These are phyloP conservation scores for Argya squamiceps DNA, from an alignment of 2,797 vertebrate genomes.

Conservation along the genomic window DNA sequence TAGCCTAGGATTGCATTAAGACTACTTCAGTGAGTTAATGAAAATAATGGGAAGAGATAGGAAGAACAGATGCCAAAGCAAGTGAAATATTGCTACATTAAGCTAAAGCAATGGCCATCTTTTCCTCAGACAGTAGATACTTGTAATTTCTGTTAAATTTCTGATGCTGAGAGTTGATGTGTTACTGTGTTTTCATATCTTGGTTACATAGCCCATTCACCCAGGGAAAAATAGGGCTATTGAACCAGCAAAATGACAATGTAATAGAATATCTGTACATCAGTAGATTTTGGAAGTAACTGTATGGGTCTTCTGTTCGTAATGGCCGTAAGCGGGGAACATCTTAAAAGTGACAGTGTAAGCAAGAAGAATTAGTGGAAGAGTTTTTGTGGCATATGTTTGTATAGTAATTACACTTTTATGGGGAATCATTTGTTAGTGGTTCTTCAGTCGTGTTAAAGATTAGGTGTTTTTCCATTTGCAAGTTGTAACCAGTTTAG, in stretches of 20 bases:
- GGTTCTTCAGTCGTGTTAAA: not conserved
- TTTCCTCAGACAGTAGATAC: not conserved
- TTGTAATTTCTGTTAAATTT: not conserved
- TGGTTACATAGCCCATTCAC: not conserved
- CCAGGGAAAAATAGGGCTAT: not conserved
- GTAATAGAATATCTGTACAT: not conserved
- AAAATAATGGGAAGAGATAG: not conserved
- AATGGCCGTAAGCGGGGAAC: not conserved
- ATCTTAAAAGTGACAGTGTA: not conserved
- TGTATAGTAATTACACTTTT: not conserved
- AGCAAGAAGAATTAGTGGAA: not conserved
- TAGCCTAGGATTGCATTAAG: not conserved
- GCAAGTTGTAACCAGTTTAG: not conserved
- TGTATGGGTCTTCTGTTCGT: not conserved
- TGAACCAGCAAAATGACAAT: not conserved
- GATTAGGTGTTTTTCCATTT: not conserved
- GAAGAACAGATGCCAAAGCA: not conserved
- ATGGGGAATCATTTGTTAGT: not conserved
- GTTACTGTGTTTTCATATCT: not conserved
- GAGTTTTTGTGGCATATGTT: not conserved
- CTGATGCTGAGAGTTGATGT: not conserved
- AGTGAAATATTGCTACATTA: not conserved
- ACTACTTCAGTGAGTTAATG: not conserved
- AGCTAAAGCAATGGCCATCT: not conserved
- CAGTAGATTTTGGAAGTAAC: not conserved